Percentiles rank a stretch among this genome's conserved stretches.
Conservation (phyloP, 2,797 vertebrate genomes). For the Potorous gilbertii region DNA sequence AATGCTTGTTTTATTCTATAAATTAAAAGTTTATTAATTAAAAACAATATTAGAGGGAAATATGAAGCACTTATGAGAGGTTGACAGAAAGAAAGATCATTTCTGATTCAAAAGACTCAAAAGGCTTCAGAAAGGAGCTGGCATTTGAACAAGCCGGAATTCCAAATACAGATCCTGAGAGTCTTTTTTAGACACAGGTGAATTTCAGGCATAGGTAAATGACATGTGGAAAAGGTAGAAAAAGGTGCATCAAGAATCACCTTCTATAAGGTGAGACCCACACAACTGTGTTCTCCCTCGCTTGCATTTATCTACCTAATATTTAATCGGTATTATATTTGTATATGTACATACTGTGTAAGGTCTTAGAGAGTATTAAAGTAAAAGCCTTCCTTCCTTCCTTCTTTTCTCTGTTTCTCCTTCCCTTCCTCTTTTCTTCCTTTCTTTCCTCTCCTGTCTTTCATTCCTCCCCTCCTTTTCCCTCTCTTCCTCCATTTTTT, state of each 20-base stretch:
- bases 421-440: background rate
- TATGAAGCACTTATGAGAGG: background rate
- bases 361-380: background rate
- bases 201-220: background rate
- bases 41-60: background rate
- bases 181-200: background rate
- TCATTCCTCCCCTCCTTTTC: background rate
- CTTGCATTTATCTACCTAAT: background rate
- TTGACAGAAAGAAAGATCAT: background rate
- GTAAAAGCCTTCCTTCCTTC: background rate
- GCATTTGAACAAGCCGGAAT: background rate
- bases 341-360: background rate
- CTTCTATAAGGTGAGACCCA: background rate
- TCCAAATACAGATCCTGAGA: background rate
- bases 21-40: background rate
- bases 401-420: background rate
- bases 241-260: background rate
- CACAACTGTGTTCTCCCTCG: background rate
- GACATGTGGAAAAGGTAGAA: background rate
- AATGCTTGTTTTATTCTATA: background rate
- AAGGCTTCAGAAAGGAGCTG: background rate
- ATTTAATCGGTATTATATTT: background rate
- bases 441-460: background rate
- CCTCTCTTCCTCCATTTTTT: background rate
- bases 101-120: background rate